Base-by-base conservation (phyloP, 2,113 vertebrate genomes). In the Rutilus rutilus region DNA sequence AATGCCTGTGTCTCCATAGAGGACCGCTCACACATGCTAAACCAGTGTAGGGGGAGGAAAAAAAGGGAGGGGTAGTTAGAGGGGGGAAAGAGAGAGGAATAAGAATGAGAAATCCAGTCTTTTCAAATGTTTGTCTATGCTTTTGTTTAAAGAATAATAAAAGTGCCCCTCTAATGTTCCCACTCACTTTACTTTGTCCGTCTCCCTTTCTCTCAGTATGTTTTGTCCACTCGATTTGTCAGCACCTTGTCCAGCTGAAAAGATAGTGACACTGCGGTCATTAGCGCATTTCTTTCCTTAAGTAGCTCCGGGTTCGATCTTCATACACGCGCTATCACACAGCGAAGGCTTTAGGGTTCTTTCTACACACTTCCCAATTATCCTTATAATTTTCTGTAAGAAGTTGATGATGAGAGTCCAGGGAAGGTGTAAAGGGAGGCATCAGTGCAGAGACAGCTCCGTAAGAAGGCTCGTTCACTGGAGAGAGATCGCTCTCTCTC, bases 301-400 rank as follows among this genome's bases (percentile, higher is more conserved):
- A 92, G 92, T 91, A 91, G 93, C 93, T 92, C 88, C 90, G 93
- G 92, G 92, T 92, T 94, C 93, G 90, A 86, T 89, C 89, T 89
- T 88, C 8, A 86, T 84, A 47, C 90, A 89, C 88, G 79, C 33
- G 23, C n/a, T 73, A 14, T 3, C 90, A 89, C 90, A 91, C 90
- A 88, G 92, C 92, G 92, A 91, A 92, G 93, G 93, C 94, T 94
- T 94, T 91, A 94, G 93, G 2, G 91, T 93, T 91, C 93, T 90
- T 94, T 93, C 87, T 89, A 90, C 91, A 92, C 91, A 91, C 89
- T 94, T 94, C 93, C 90, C 91, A 89, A 94, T 94, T 94, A 95
- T 96, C 96, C 94, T 92, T 94, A 92, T 94, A 90, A 95, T 95
- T 94, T 95, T 93, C 78, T 82, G 89, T 89, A 89, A 91, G 85